Conservation (phyloP, 2,113 vertebrate species). For the Stegastes partitus region DNA sequence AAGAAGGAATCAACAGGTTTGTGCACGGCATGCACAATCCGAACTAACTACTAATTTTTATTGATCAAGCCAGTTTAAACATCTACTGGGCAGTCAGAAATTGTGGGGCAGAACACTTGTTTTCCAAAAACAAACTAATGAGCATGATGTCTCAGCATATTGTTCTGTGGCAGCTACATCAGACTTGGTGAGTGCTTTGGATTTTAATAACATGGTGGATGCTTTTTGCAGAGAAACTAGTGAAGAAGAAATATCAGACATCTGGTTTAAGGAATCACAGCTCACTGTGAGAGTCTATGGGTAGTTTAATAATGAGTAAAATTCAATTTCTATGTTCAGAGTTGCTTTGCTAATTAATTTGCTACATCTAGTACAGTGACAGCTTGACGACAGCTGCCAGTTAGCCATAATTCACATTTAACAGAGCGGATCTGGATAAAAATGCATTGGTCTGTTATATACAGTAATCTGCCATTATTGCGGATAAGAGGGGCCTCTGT, state of each 20-base stretch:
- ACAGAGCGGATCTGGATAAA: neutral
- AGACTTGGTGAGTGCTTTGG: neutral
- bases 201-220: neutral
- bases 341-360: neutral
- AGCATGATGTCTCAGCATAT: slow-evolving; percentile 13
- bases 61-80: slow-evolving; percentile 2
- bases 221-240: neutral
- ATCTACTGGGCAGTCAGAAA: neutral
- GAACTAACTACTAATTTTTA: neutral
- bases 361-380: neutral
- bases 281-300: neutral
- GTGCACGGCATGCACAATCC: neutral
- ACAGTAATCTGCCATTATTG: neutral
- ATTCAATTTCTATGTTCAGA: neutral
- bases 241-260: neutral
- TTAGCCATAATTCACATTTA: neutral
- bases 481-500: neutral
- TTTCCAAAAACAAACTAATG: slow-evolving; percentile 3
- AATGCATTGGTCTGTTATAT: neutral
- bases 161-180: neutral
- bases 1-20: neutral
- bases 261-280: neutral
- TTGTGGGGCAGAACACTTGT: neutral
- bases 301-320: neutral
- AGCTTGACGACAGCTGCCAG: neutral